Base-by-base conservation (phyloP, 2,888 invertebrate species). In the Noctua janthe region DNA sequence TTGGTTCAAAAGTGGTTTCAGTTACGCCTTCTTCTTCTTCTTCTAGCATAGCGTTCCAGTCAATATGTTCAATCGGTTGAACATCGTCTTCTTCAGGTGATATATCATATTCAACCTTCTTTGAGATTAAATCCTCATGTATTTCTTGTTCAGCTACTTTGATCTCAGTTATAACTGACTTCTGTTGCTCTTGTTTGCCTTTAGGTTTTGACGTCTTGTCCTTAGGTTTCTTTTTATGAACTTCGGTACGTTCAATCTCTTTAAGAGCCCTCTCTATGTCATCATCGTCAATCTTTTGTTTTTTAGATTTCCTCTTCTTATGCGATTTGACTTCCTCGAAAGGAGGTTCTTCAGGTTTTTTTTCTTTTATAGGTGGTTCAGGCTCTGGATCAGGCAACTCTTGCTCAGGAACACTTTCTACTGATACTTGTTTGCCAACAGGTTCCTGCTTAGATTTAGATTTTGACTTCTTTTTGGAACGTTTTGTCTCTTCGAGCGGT, bases 31-130 rank as follows among this genome's bases (percentile, higher is more conserved):
- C 95, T 90, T 97, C 95, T 90, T 97, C 95, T 90, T 96, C 96
- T 83, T 94, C 95, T 86, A 97, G 93, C 86, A 97, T 91, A 59
- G 94, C 92, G 85, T 96, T 97, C 97, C 97, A 97, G 86, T 97
- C 97, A 88, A 96, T 91, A 29, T 94, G 94, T 80, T 94, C 96
- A 82, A 96, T 91, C 49, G 94, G 93, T 70, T 94, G 91, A 62
- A 93, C 71, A 78, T 88, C 92, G 15, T 80, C 69, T 64, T 82
- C 81, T 64, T 85, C 79, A 62, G 76, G 66, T 72, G 80, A 83
- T 20, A 23, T 73, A 59, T 84, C 69, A 54, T 76, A 43, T 29
- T 84, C 79, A 64, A 51, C 67, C n/a, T 70, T 62, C 13, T 62
- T 77, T 47, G 49, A 54, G 8, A 39, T 59, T 0, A 39, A 4